Evolutionary conservation across 2,888 invertebrate genomes (phyloP), one percentile per base, ranked within the genome.

Genomic region (Arctia plantaginis): DNA sequence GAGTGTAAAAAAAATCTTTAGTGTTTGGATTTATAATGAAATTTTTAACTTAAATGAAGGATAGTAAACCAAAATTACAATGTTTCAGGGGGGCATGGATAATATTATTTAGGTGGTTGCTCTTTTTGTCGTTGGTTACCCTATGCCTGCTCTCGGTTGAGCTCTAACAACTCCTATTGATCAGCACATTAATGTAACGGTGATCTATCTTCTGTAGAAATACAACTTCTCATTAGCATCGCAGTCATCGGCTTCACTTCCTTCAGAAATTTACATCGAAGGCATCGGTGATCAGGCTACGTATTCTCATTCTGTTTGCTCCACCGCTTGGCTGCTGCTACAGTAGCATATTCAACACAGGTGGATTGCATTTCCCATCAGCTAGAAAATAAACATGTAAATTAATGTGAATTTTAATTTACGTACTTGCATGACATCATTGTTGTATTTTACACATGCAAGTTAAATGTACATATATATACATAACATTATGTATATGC

Each of bases 371-470:
- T 55, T 39, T 69, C 35, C 39, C 35, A 39, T 69, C 55, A 35
- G 55, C n/a, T 35, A 59, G 69, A 55, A 39, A 39, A 39, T 69
- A 69, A 69, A 59, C 69, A 69, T 69, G 69, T 39, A 33, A 69
- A 69, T n/a, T 59, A 59, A 69, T 69, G 55, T 59, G 69, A 69
- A 69, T 69, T 69, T 59, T 69, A 55, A 69, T 69, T 55, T 69
- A n/a, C 33, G n/a, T 55, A n/a, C 51, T 69, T 69, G n/a, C 33
- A 69, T 55, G 69, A 59, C 69, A 55, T n/a, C 69, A 69, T 35
- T 69, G 39, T 59, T 69, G 51, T 18, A 69, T 39, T 69, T 69
- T 39, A 59, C 18, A 15, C n/a, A 39, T 69, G 69, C 55, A 35
- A 69, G 55, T 51, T 10, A 15, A 69, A n/a, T 55, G 59, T 6